phyloP scores from a whole-genome alignment of 2,797 vertebrate genomes.

The Oryzias dopingdopingensis region DNA sequence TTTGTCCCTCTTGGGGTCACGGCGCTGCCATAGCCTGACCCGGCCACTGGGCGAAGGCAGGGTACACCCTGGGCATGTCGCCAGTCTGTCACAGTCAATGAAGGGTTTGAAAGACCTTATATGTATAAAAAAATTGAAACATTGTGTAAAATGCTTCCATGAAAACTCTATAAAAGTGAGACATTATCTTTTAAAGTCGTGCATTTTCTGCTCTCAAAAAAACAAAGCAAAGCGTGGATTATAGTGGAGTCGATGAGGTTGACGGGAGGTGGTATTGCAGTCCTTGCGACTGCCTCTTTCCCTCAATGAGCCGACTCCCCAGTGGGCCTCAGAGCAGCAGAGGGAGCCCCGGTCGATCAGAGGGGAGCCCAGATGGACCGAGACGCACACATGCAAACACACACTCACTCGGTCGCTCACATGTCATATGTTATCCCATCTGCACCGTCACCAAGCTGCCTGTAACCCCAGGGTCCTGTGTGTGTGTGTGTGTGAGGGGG shows the following conservation, averaged over 20 bases:
- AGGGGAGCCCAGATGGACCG: constrained; percentile 83
- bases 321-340: constrained; percentile 66
- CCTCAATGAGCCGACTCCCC: constrained; percentile 49
- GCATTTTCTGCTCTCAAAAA: no score
- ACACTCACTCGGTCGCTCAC: constrained; percentile 69
- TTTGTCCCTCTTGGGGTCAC: no score
- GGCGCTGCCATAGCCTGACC: no score
- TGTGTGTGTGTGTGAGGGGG: constrained; percentile 10
- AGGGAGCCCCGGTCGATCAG: constrained; percentile 79
- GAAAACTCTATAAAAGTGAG: no score
- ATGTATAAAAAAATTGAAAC: no score
- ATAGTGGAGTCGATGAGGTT: constrained; percentile 25
- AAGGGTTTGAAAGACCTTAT: no score
- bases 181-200: no score
- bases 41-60: no score
- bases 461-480: constrained; percentile 75
- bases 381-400: constrained; percentile 36
- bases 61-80: no score
- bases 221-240: neutral
- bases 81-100: no score
- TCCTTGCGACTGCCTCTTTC: constrained; percentile 14
- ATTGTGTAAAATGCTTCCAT: no score
- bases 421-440: constrained; percentile 88
- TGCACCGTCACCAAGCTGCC: constrained; percentile 80
- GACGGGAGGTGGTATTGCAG: constrained; percentile 33